Base-by-base conservation (phyloP, 2,113 vertebrate species). In the Trinectes maculatus region DNA sequence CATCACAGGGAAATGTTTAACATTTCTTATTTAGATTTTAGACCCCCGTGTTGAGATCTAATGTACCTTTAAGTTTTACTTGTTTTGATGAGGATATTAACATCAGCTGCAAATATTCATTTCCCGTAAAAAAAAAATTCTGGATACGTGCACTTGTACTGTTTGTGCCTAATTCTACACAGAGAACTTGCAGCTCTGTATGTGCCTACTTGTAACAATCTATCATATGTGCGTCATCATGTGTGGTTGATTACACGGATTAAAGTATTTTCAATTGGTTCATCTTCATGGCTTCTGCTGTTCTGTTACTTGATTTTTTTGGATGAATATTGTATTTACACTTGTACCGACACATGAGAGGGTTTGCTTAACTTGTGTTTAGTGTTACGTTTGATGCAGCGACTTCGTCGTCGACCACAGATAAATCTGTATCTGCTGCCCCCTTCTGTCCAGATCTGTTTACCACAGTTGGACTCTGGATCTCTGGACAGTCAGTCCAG, bases 221-320 rank as follows among this genome's bases (percentile, higher is more conserved):
- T 40, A 8, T 71, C 29, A 18, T 56, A 46, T 70, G 76, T 77
- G 0, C 60, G 48, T 69, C 28, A 48, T 47, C 36, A 28, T 71
- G 56, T 77, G 54, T 58, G 49, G 22, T 40, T 63, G 48, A 18
- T 2, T 48, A 4, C 18, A 33, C 18, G 37, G 52, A 86, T 71
- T 82, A 89, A 89, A 88, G 52, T 25, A 37, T 76, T 84, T 77
- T 74, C 18, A 86, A 33, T 26, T 26, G 3, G 8, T 12, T 7
- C 16, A 0, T 55, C 3, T 43, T 6, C 0, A 1, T 46, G 34
- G 4, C 7, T 34, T 59, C 9, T 54, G 12, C 39, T 2, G 16
- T 9, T n/a, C 5, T 46, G 22, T 21, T 5, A 2, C 16, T n/a
- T 19, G n/a, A n/a, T n/a, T 22, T 52, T 5, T 31, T 48, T n/a